Conservation (phyloP, 1,140 invertebrate genomes). For the Pantala flavescens region DNA sequence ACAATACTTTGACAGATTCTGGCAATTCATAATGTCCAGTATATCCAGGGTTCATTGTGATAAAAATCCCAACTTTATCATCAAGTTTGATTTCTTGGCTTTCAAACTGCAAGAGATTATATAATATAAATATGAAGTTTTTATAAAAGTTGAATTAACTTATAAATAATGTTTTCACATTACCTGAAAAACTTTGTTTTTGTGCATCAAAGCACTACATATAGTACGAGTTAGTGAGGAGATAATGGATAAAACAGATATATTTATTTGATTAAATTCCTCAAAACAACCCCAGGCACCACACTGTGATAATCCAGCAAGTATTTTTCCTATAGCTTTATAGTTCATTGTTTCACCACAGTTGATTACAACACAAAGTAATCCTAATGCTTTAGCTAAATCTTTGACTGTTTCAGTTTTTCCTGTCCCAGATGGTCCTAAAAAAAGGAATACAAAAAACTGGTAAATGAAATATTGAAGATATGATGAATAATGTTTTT, state of each 20-base stretch:
- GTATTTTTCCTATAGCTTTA: slow-evolving; percentile 69
- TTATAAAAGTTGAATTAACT: slow-evolving; percentile 18
- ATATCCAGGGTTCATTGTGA: slow-evolving; percentile 90
- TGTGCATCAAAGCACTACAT: slow-evolving; percentile 63
- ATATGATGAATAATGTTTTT: too few species aligned
- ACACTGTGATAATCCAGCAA: slow-evolving; percentile 61
- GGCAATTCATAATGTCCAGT: slow-evolving; percentile 80
- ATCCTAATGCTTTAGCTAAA: slow-evolving; percentile 74
- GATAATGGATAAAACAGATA: slow-evolving; percentile 82
- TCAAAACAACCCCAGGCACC: slow-evolving; percentile 87
- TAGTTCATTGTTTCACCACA: slow-evolving; percentile 89
- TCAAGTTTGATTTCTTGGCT: slow-evolving; percentile 71
- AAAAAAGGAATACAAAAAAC: slow-evolving; percentile 11
- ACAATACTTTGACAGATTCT: slow-evolving; percentile 81
- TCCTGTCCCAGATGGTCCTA: slow-evolving; percentile 69
- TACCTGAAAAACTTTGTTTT: slow-evolving; percentile 61
- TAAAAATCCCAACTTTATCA: slow-evolving; percentile 78
- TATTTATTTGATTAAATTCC: slow-evolving; percentile 84
- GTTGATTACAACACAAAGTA: slow-evolving; percentile 82
- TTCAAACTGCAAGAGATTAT: slow-evolving; percentile 58
- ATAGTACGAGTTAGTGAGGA: slow-evolving; percentile 84
- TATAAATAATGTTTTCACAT: slow-evolving; percentile 24
- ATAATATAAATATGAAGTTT: slow-evolving; percentile 14
- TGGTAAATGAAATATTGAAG: too few species aligned
- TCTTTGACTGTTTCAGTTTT: slow-evolving; percentile 89